A percentile compares a stretch with the other conserved stretches of the same genome.
These are phyloP conservation scores for Pterocles gutturalis DNA, from an alignment of 2,113 vertebrate species.

Conservation along the genomic window DNA sequence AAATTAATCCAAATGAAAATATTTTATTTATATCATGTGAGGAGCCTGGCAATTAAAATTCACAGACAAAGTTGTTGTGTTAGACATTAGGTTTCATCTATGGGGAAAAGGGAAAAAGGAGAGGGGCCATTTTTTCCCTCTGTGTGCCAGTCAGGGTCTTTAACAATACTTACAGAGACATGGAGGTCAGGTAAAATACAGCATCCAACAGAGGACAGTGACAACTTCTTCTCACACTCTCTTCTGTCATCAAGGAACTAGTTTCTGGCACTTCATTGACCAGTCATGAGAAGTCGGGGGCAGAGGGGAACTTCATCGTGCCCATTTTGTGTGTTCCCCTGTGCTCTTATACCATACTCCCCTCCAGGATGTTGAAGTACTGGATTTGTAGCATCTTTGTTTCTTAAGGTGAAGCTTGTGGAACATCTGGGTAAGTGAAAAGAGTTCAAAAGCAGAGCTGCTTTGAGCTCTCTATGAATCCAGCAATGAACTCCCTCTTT, in stretches of 20 bases:
- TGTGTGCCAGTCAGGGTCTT: not conserved
- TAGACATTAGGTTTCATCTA: not conserved
- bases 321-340: fast-evolving
- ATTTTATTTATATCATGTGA: not conserved
- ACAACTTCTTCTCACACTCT: not conserved
- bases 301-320: not conserved
- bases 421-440: not conserved
- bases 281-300: not conserved
- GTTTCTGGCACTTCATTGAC: not conserved
- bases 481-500: not conserved
- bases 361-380: not conserved
- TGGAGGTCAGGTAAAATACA: not conserved
- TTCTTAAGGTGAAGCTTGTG: not conserved
- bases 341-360: not conserved
- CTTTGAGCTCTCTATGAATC: not conserved
- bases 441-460: not conserved
- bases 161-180: not conserved
- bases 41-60: not conserved
- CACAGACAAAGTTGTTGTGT: not conserved
- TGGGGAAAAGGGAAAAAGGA: not conserved
- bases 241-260: not conserved
- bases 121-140: not conserved
- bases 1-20: not conserved
- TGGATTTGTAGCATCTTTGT: not conserved
- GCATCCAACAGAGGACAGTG: not conserved